Evolutionary conservation across 1,140 invertebrate species (phyloP).

Genomic region (Halotydeus destructor): DNA sequence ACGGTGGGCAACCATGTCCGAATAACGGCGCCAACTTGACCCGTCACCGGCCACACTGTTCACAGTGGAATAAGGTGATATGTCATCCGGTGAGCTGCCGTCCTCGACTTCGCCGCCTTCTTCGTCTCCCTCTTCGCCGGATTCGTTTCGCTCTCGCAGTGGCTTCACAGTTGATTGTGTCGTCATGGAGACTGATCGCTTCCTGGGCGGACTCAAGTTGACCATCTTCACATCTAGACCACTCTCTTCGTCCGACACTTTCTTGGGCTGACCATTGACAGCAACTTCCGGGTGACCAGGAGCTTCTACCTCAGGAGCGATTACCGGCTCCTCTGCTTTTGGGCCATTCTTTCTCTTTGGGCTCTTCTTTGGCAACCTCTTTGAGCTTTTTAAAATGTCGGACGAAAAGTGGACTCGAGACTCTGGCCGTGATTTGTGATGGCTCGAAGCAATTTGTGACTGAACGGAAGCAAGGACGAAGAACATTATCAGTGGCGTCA

Average conservation of each 20-base stretch:
- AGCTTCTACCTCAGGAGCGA: background rate
- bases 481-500: slow-evolving; percentile 58
- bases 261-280: background rate
- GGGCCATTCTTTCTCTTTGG: background rate
- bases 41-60: too few species aligned
- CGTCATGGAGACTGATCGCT: too few species aligned
- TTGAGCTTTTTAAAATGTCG: background rate
- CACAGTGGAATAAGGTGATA: slow-evolving; percentile 3
- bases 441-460: slow-evolving; percentile 48
- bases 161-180: too few species aligned
- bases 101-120: too few species aligned
- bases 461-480: slow-evolving; percentile 60
- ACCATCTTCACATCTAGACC: slow-evolving; percentile 49
- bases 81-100: too few species aligned
- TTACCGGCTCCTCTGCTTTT: background rate
- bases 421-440: background rate
- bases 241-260: slow-evolving; percentile 38
- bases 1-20: background rate
- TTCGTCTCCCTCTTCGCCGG: too few species aligned
- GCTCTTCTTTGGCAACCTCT: background rate
- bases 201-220: too few species aligned
- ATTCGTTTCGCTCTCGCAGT: too few species aligned
- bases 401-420: background rate
- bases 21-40: background rate
- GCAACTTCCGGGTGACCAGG: background rate